Percentiles rank a stretch among this genome's conserved stretches.
These are phyloP conservation scores for Myotis davidii DNA, from an alignment of 2,113 vertebrate species.

Conservation along the genomic window DNA sequence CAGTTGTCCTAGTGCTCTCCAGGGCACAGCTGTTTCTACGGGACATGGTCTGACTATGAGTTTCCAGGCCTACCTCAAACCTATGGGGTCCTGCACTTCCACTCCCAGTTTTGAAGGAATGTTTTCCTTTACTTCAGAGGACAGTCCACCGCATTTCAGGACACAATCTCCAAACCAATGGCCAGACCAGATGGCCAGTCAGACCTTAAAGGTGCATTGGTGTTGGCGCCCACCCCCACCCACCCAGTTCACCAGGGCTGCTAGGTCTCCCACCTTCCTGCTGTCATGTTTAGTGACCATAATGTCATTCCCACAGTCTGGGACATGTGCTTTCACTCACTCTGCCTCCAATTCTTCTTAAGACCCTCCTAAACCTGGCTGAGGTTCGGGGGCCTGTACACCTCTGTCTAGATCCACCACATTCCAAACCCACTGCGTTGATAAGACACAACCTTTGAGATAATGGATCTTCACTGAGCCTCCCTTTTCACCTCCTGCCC, in stretches of 20 bases:
- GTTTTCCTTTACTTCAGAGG: not conserved
- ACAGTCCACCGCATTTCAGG: not conserved
- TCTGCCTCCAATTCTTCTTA: constrained; percentile 5
- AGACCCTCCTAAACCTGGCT: not conserved
- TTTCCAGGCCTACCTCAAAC: no score
- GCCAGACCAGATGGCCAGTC: not conserved
- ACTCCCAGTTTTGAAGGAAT: not conserved
- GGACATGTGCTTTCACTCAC: not conserved
- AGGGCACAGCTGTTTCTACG: not conserved
- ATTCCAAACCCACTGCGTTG: not conserved
- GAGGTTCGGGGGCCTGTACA: not conserved
- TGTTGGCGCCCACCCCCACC: not conserved
- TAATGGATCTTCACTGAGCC: not conserved
- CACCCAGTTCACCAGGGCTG: not conserved
- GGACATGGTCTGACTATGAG: not conserved
- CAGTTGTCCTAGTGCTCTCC: not conserved
- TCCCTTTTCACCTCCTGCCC: not conserved
- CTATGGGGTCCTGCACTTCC: not conserved
- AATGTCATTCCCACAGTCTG: not conserved
- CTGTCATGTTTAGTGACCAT: not conserved
- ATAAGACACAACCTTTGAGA: not conserved
- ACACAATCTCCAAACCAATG: not conserved
- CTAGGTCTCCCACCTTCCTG: not conserved
- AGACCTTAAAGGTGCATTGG: not conserved
- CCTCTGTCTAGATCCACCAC: not conserved